Conservation (phyloP, 2,113 vertebrate genomes). For the Acinonyx jubatus region DNA sequence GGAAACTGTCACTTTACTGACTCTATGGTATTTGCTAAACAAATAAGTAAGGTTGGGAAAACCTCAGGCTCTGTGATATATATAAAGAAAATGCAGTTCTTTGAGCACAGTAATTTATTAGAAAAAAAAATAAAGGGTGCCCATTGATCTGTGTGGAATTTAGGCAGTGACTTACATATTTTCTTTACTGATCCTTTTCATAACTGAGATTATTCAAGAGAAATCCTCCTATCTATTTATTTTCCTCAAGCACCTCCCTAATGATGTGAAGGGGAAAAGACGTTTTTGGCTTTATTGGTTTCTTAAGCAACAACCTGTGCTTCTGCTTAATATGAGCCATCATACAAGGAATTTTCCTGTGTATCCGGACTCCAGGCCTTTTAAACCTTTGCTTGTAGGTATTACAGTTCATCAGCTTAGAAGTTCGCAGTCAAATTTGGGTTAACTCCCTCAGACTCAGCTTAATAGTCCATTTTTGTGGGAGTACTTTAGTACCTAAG, state of each 20-base stretch:
- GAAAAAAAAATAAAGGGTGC: background rate
- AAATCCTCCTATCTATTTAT: background rate
- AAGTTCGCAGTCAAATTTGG: background rate
- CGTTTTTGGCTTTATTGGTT: background rate
- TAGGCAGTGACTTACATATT: background rate
- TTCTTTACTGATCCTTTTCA: background rate
- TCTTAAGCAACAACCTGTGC: background rate
- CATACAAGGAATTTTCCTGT: background rate
- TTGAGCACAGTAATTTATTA: slow-evolving; percentile 6
- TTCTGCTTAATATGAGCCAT: background rate
- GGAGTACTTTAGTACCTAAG: background rate
- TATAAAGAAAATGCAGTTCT: background rate
- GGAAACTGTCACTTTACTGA: background rate
- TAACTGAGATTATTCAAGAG: slow-evolving; percentile 21
- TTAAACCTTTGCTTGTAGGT: background rate
- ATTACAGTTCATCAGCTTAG: background rate
- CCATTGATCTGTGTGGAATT: background rate
- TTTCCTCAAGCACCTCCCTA: background rate
- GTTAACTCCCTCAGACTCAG: background rate
- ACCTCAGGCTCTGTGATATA: background rate
- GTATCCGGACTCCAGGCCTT: background rate
- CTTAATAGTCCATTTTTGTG: background rate
- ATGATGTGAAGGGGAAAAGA: background rate
- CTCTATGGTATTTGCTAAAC: background rate
- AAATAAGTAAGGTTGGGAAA: background rate